Evolutionary conservation across 2,888 invertebrate species (phyloP).

Genomic region (Patella ulyssiponensis): DNA sequence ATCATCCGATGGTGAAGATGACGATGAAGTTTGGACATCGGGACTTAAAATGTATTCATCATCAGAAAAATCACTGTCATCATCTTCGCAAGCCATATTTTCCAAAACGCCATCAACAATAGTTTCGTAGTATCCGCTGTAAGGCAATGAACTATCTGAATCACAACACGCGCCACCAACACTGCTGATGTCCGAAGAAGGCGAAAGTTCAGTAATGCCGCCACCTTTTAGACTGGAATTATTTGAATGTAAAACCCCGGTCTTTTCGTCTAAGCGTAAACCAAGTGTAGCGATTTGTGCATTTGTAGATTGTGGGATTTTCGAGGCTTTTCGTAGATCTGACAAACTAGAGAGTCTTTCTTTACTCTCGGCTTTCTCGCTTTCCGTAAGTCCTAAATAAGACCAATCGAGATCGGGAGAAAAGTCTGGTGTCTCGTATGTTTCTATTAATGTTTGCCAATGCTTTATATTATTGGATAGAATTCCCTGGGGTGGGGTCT

Average conservation of each 20-base stretch:
- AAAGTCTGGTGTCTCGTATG: slow-evolving; percentile 17
- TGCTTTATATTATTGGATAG: slow-evolving; percentile 18
- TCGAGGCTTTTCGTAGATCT: slow-evolving; percentile 8
- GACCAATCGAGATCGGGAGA: slow-evolving; percentile 42
- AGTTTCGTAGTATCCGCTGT: slow-evolving; percentile 23
- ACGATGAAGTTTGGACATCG: slow-evolving; percentile 11
- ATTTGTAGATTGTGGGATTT: slow-evolving; percentile 11
- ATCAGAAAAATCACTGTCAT: slow-evolving; percentile 31
- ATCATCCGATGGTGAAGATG: not conserved
- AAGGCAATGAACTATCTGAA: slow-evolving; percentile 10
- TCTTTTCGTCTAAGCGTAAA: too few species aligned
- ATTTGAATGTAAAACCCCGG: too few species aligned
- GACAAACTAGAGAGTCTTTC: not conserved
- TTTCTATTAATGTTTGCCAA: slow-evolving; percentile 21
- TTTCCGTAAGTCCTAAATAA: slow-evolving; percentile 31
- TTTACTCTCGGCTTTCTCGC: not conserved
- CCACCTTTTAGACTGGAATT: too few species aligned
- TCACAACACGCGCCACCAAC: not conserved
- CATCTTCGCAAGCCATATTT: slow-evolving; percentile 27
- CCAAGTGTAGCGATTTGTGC: not conserved
- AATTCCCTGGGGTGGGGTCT: not conserved
- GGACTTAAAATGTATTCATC: slow-evolving; percentile 25
- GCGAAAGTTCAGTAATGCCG: not conserved
- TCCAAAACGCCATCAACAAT: slow-evolving; percentile 26
- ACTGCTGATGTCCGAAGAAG: slow-evolving; percentile 11